Percentiles rank a stretch among this genome's conserved stretches.
phyloP scores from a whole-genome alignment of 2,888 invertebrate genomes.

The Campoletis raptor region DNA sequence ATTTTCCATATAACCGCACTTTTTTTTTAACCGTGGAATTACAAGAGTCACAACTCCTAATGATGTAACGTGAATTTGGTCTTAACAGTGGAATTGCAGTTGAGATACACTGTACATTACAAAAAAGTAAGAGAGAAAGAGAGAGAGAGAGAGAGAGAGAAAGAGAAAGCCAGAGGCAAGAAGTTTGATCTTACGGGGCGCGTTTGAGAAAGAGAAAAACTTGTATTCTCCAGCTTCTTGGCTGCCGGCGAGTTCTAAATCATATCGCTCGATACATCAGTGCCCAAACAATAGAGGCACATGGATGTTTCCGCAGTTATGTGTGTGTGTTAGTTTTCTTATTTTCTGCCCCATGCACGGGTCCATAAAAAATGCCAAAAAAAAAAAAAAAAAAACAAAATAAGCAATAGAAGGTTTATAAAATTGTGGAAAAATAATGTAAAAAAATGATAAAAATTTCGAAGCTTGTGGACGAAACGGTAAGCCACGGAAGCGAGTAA shows the following conservation, averaged over 20 bases:
- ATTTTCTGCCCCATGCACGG: conserved; percentile 4
- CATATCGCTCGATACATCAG: conserved; percentile 77
- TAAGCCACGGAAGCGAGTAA: conserved; percentile 68
- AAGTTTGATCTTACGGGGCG: conserved; percentile 39
- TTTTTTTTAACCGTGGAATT: background rate
- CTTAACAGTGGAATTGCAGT: conserved; percentile 5
- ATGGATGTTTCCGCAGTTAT: conserved; percentile 57
- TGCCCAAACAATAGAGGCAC: conserved; percentile 71
- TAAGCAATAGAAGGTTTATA: conserved; percentile 5
- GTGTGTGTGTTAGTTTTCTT: conserved; percentile 10
- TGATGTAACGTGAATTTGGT: background rate
- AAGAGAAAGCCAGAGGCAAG: conserved; percentile 21
- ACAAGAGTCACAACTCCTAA: background rate
- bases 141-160: conserved; percentile 11
- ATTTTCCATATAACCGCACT: background rate
- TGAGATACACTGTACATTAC: conserved; percentile 71
- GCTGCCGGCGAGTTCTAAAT: conserved; percentile 71
- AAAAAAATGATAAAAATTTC: background rate
- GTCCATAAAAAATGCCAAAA: conserved; percentile 13
- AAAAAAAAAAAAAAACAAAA: too few relatives aligned
- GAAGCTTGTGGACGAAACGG: conserved; percentile 57
- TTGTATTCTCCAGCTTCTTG: conserved; percentile 45
- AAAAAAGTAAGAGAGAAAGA: background rate
- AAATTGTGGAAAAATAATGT: background rate
- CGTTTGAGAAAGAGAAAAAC: conserved; percentile 36